Evolutionary conservation across 2,797 vertebrate genomes (phyloP), one percentile per base, ranked within the genome.

Genomic region (Allobates femoralis): DNA sequence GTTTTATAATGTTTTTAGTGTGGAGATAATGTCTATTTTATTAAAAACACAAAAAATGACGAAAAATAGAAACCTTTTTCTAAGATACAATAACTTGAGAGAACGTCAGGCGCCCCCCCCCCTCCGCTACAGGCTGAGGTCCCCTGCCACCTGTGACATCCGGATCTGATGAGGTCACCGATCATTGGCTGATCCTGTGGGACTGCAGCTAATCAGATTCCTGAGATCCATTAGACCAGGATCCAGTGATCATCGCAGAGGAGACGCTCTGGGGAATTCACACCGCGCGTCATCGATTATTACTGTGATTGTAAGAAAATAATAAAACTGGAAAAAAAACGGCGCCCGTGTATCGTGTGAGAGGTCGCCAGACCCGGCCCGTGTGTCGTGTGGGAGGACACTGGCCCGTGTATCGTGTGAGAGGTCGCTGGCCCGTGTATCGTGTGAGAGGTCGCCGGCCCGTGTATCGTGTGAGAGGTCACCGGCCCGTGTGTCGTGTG

Each of bases 231-330:
- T 8, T 4, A 8, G 37, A 8, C 37, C 5, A 41, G 37, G 37
- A 3, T 41, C 37, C 2, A 8, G 37, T 8, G 37, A 8, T 41
- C 2, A 8, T n/a, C n/a, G 37, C 5, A 41, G 37, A 41, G 37
- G 37, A 41, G 37, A 41, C 3, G 37, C 37, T 46, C 41, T 1
- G 41, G 41, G 11, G 41, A 46, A 18, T 34, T 37, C 30, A 69
- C 66, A 37, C 34, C 21, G 66, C 34, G 66, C 30, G 32, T 37
- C 30, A 21, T 14, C 21, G 30, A 67, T 32, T 67, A 67, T 34
- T 67, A 67, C 30, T 66, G 64, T 67, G 67, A 69, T 69, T 69
- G 23, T 69, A 69, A 37, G 3, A 69, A 69, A 69, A 69, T 34
- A 69, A 69, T 34, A 67, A 67, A 32, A 67, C 1, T 0, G 6